A percentile compares a stretch with the other conserved stretches of the same genome.
phyloP scores from a whole-genome alignment of 2,888 invertebrate species.

The Muschampia plurimacula region DNA sequence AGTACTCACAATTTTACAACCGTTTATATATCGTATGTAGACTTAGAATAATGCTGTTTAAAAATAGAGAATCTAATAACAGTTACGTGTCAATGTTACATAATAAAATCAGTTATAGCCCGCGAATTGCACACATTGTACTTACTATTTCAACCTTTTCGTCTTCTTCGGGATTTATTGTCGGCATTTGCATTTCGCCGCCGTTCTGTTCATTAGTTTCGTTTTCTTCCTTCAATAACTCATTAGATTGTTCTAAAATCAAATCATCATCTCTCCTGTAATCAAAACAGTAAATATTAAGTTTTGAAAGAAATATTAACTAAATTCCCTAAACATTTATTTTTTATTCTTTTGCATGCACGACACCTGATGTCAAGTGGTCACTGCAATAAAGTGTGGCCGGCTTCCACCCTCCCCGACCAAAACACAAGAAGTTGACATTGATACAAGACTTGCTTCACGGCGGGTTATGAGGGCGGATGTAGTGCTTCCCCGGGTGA shows the following conservation, averaged over 20 bases:
- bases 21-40: constrained; percentile 10
- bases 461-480: too few relatives aligned
- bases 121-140: neutral
- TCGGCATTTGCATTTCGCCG: neutral
- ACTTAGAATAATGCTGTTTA: constrained; percentile 15
- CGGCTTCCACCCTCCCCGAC: too few relatives aligned
- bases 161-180: neutral
- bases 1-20: constrained; percentile 30
- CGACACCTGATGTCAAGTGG: too few relatives aligned
- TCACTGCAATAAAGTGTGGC: too few relatives aligned
- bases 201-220: constrained; percentile 8
- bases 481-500: too few relatives aligned
- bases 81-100: constrained; percentile 6
- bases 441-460: too few relatives aligned
- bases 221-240: constrained; percentile 16
- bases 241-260: constrained; percentile 40
- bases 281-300: neutral
- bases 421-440: too few relatives aligned
- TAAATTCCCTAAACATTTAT: too few relatives aligned
- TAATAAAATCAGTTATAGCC: constrained; percentile 8
- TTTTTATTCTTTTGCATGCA: too few relatives aligned
- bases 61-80: constrained; percentile 23
- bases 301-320: too few relatives aligned
- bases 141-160: constrained; percentile 26
- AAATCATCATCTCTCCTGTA: constrained; percentile 38